phyloP scores from a whole-genome alignment of 2,888 invertebrate genomes.

The Hyposoter dolosus region DNA sequence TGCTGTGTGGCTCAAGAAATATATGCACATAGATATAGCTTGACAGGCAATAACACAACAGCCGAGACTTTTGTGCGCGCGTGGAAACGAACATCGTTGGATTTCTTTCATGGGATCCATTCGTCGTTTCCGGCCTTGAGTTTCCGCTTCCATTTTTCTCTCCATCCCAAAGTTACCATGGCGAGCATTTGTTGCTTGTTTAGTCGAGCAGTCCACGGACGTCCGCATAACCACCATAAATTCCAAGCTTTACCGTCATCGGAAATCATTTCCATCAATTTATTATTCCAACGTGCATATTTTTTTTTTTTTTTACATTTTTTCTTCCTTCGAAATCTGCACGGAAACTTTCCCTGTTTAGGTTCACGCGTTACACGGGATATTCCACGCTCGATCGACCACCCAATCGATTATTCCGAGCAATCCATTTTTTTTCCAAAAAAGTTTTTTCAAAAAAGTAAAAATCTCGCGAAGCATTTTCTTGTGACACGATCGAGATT shows the following conservation, averaged over 20 bases:
- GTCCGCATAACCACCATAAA: not conserved
- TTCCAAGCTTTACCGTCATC: not conserved
- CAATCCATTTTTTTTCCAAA: not conserved
- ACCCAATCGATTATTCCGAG: not conserved
- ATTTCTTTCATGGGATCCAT: slow-evolving; percentile 18
- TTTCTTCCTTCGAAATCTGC: slow-evolving; percentile 38
- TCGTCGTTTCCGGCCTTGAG: slow-evolving; percentile 39
- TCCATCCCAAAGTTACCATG: not conserved
- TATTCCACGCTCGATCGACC: slow-evolving; percentile 9
- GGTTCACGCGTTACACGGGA: not conserved
- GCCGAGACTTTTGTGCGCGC: not conserved
- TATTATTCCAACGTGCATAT: not conserved
- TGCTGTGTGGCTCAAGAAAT: slow-evolving; percentile 23
- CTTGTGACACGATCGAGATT: not conserved
- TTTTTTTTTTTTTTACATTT: slow-evolving; percentile 27
- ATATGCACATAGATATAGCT: slow-evolving; percentile 4
- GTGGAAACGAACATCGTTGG: slow-evolving; percentile 17
- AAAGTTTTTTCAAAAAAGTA: not conserved
- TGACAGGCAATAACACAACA: not conserved
- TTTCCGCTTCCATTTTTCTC: slow-evolving; percentile 10
- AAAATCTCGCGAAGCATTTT: not conserved
- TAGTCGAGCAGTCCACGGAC: not conserved
- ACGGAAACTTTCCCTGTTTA: slow-evolving; percentile 45
- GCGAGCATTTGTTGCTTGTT: not conserved
- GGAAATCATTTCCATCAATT: not conserved